Base-by-base conservation (phyloP, 1,140 invertebrate genomes). In the Brachionus asplanchnoidis region DNA sequence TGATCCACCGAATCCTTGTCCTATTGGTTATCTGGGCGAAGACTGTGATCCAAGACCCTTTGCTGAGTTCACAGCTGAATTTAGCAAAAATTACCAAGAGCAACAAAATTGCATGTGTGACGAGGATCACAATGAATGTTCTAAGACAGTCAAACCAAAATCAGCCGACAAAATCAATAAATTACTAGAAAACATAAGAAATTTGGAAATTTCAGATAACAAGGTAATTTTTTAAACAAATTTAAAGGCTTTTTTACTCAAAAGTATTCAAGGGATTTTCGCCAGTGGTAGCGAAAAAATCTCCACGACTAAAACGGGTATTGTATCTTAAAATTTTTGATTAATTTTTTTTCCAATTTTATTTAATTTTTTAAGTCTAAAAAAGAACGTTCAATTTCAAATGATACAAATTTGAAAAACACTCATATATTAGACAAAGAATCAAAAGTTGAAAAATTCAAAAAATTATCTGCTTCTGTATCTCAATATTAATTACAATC, bases 1-100 rank as follows among this genome's bases (percentile, higher is more conserved):
- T 89, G 97, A 97, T 88, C 97, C 97, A 1, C 97, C 97, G 6
- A 99, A 99, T 91, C 97, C 97, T 0, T 99, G 97, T 87, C 97
- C 97, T 0, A 91, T 90, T 6, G 92, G 92, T 68, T 92, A 91
- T 85, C 90, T 88, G 80, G 89, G 91, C 92, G 87, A 87, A 86
- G 82, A 73, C 12, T 84, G 82, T 84, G 82, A 84, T 70, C 12
- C 82, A 32, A 50, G 60, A 32, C 82, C 60, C 9, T 68, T 32
- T 11, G 3, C 60, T 9, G 32, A 68, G 20, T 84, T 70, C 89
- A 95, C 95, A 0, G 97, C 97, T 0, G 93, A 94, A 0, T 99
- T 97, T 90, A 98, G 96, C 88, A 93, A 96, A 0, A 93, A 96
- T 86, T 98, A 96, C 89, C 97, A 99, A 89, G 93, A 93, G 2